Base-by-base conservation (phyloP, 2,113 vertebrate species). In the Ptychochromis oligacanthus region DNA sequence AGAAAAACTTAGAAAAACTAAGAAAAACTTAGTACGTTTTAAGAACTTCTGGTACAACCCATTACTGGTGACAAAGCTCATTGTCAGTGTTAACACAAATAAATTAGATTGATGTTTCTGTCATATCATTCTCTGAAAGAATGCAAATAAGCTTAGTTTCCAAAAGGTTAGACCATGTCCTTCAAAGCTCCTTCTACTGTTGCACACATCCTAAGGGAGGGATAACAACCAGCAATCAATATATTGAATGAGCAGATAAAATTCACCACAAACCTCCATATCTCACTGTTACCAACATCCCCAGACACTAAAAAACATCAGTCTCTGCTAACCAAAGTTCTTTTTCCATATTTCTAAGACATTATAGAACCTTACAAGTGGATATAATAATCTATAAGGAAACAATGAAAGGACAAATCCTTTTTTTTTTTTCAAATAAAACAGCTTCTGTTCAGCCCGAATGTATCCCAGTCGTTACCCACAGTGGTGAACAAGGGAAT, bases 191-290 rank as follows among this genome's bases (percentile, higher is more conserved):
- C 64, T 70, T 70, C 24, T 67, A 67, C 26, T 28, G 40, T 49
- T 46, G 64, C 26, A 7, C 64, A 49, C 40, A 49, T 28, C 40
- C 64, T 70, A 40, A 49, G 40, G 64, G 64, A 49, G 49, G 24
- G 40, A 70, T 43, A 70, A 9, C 15, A 49, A 15, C 40, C 64
- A 70, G 64, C 49, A 22, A 49, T 67, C 64, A 49, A 67, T 67
- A 67, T 67, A 40, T 49, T 67, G 64, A 67, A 67, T 67, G 46
- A 49, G 24, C 22, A 49, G 64, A 49, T 49, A 70, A 70, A 70
- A 70, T 70, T 49, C 46, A 28, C 40, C 40, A 49, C 8, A 1
- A 17, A 70, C 9, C 64, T 49, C 22, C 40, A 67, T 22, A 67
- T 67, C 40, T 22, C 64, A 46, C 62, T 43, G 36, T 43, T 65